phyloP scores from a whole-genome alignment of 2,797 vertebrate species.

The Coranthus polyacanthus region DNA sequence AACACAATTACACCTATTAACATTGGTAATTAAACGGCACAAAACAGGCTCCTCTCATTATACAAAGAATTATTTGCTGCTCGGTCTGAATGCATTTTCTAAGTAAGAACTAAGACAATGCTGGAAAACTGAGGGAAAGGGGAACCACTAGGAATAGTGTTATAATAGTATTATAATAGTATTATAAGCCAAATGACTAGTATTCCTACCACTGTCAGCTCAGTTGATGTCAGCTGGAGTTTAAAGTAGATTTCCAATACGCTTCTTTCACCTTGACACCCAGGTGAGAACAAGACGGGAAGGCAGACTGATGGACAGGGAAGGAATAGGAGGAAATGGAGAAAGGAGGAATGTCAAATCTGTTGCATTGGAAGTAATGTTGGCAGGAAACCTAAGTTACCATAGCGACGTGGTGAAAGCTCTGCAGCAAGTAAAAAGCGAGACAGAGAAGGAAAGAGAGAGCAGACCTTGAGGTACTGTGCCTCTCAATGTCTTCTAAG shows the following conservation, averaged over 20 bases:
- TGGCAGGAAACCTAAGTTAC: constrained; percentile 80
- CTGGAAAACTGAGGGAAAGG: too few species aligned
- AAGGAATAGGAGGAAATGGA: constrained; percentile 59
- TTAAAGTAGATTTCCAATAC: constrained; percentile 32
- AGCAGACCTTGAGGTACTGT: constrained; percentile 70
- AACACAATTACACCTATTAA: constrained; percentile 69
- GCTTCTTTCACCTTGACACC: constrained; percentile 27
- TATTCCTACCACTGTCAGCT: too few species aligned
- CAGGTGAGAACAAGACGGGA: constrained; percentile 26
- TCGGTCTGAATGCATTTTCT: too few species aligned
- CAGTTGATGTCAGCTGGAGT: constrained; percentile 35
- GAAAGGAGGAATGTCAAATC: constrained; percentile 68
- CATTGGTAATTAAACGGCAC: constrained; percentile 65
- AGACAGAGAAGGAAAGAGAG: constrained; percentile 27
- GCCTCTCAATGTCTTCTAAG: constrained; percentile 23
- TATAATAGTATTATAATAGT: too few species aligned
- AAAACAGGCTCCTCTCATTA: constrained; percentile 15
- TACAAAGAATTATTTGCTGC: too few species aligned
- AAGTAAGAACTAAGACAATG: too few species aligned
- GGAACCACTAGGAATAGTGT: too few species aligned
- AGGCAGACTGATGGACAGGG: constrained; percentile 49
- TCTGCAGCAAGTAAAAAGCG: constrained; percentile 58
- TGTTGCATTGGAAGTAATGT: constrained; percentile 73
- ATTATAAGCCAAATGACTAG: too few species aligned
- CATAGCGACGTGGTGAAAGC: constrained; percentile 80